These are phyloP conservation scores for Rhizomys pruinosus DNA, from an alignment of 2,113 vertebrate genomes.

Conservation along the genomic window DNA sequence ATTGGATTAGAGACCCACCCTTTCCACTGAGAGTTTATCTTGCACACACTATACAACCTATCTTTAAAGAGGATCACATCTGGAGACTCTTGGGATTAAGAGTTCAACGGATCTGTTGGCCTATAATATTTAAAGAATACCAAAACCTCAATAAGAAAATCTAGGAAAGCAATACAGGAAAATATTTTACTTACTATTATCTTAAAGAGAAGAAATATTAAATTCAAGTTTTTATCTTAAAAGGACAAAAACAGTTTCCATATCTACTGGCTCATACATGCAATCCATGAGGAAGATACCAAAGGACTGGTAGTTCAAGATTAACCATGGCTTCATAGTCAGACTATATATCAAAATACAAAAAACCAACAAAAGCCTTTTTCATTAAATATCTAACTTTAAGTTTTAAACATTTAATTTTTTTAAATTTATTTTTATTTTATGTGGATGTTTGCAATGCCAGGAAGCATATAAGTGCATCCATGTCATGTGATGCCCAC, in stretches of 20 bases:
- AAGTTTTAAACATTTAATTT: neutral
- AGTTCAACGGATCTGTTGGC: neutral
- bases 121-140: neutral
- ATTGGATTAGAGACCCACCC: neutral
- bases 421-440: too few species aligned
- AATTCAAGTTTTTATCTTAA: neutral
- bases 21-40: neutral
- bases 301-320: neutral
- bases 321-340: neutral
- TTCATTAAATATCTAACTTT: neutral
- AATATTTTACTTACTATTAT: constrained; percentile 22
- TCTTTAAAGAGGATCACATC: neutral
- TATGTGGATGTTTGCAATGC: too few species aligned
- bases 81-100: neutral
- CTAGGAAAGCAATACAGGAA: neutral
- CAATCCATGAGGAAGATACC: neutral
- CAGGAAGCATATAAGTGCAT: too few species aligned
- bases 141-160: constrained; percentile 15
- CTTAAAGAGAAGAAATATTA: neutral
- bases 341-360: neutral
- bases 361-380: too few species aligned
- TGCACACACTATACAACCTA: neutral
- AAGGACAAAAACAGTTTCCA: neutral
- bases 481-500: too few species aligned
- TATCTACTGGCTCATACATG: neutral